Conservation (phyloP, 2,113 vertebrate species). For the Aepyceros melampus region DNA sequence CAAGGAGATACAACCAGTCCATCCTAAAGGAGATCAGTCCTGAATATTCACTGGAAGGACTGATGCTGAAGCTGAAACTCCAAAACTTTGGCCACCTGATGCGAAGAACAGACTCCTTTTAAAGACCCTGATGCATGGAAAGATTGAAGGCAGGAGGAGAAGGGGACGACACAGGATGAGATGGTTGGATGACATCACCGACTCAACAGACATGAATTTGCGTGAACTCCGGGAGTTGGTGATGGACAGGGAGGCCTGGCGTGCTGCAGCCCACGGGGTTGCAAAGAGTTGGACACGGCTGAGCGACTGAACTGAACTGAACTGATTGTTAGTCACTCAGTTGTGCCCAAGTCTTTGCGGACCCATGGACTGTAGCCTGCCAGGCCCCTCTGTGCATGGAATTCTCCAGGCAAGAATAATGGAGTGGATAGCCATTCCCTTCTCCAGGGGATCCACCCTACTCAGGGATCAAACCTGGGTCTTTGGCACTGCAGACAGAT, state of each 20-base stretch:
- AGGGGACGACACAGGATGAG: neutral
- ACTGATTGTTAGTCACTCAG: neutral
- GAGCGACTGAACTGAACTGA: neutral
- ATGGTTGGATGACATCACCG: neutral
- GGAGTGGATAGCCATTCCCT: neutral
- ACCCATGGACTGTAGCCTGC: neutral
- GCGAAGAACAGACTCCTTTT: fast-evolving
- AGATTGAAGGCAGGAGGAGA: neutral
- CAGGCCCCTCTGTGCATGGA: neutral
- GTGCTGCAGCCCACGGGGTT: neutral
- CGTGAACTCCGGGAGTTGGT: neutral
- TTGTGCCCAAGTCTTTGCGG: neutral
- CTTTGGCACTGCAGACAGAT: neutral
- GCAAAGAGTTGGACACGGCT: fast-evolving
- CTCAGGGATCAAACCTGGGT: neutral
- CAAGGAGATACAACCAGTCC: neutral
- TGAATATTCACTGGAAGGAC: neutral
- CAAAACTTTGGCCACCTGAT: neutral
- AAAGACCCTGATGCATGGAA: neutral
- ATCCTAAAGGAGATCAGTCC: neutral
- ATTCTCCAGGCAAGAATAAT: neutral
- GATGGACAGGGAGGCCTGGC: neutral
- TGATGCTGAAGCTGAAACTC: neutral
- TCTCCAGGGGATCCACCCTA: neutral
- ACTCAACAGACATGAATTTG: neutral